phyloP scores from a whole-genome alignment of 2,888 invertebrate species.

The Glyphotaelius pellucidus region DNA sequence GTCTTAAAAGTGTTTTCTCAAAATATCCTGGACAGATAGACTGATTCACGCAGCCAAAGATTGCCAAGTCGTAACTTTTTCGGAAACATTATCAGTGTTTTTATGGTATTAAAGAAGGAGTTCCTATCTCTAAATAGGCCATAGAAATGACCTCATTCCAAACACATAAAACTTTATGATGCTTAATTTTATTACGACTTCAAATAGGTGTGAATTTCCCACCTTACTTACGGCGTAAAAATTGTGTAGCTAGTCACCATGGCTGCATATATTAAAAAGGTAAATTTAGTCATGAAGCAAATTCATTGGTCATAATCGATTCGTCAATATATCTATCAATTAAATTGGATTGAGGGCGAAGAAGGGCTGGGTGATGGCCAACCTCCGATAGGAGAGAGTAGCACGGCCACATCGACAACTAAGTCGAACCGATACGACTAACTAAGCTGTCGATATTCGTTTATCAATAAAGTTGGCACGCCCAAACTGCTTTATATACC shows the following conservation, averaged over 20 bases:
- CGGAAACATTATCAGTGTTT: too few species aligned
- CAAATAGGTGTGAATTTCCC: neutral
- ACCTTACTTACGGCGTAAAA: neutral
- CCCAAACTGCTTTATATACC: too few species aligned
- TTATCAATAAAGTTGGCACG: too few species aligned
- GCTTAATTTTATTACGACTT: neutral
- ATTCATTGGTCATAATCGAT: neutral
- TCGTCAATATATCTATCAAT: neutral
- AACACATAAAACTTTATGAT: neutral
- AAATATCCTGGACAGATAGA: too few species aligned
- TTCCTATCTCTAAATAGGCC: neutral
- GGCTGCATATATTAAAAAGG: neutral
- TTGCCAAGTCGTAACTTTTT: too few species aligned
- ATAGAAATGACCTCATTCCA: neutral
- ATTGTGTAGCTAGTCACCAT: neutral
- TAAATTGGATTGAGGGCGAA: too few species aligned
- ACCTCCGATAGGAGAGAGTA: neutral
- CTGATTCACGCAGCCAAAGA: too few species aligned
- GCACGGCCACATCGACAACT: neutral
- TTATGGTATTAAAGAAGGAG: neutral
- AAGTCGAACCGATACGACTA: too few species aligned
- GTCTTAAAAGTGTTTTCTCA: too few species aligned
- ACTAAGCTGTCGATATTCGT: too few species aligned
- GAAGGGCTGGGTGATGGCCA: neutral
- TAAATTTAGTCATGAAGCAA: neutral